Base-by-base conservation (phyloP, 2,797 vertebrate genomes). In the Oceanodroma leucorhoa region DNA sequence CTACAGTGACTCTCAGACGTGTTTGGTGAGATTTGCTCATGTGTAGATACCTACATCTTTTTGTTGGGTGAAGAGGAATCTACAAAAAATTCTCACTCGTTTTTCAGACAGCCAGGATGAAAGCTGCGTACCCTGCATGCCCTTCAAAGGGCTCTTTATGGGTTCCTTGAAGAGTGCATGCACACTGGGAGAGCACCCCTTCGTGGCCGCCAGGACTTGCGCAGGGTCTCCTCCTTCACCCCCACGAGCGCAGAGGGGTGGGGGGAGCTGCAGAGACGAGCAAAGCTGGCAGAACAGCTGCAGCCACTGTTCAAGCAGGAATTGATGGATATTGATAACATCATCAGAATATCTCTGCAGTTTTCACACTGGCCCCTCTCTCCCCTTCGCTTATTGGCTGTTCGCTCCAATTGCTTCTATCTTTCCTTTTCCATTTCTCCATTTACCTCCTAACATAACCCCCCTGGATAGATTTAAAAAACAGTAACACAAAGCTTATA, bases 161-260 rank as follows among this genome's bases (percentile, higher is more conserved):
- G 14, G 20, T 27, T 92, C 9, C 78, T 83, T 43, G 36, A 41
- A 64, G 45, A 86, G 11, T 18, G 2, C 6, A 10, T 11, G 40
- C 3, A 32, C 20, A 22, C 3, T 1, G 0, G 34, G 16, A 78
- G 29, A 91, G 4, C 6, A 2, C 6, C 11, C 7, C 50, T 85
- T 87, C 7, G 5, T 10, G 62, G 50, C 62, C 6, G 14, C 16
- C 1, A 0, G 45, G 32, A 81, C 40, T n/a, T 15, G 14, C 0
- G 0, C 23, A 26, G 23, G 10, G 34, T 14, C 51, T 60, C 53
- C 60, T 57, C 50, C 30, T 45, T 51, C 66, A 89, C 2, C 4
- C 7, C 24, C n/a, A 55, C 3, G 9, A 80, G n/a, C 5, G 10
- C 0, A 0, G 27, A 71, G 10, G 14, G 14, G 6, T 12, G 6